A percentile compares a stretch with the other conserved stretches of the same genome.
Conservation (phyloP, 2,113 vertebrate species). For the Saimiri boliviensis region DNA sequence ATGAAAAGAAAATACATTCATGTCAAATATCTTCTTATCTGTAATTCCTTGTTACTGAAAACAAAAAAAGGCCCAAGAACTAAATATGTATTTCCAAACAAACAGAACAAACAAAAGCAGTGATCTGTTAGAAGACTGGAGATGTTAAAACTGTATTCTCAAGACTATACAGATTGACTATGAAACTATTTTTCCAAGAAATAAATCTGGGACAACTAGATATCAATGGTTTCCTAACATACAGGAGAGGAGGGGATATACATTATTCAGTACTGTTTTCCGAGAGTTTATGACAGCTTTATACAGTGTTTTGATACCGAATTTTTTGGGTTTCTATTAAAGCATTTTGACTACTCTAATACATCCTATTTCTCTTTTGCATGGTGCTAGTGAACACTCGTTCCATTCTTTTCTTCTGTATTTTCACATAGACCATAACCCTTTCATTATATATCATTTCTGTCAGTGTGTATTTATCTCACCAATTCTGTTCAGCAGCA, state of each 20-base stretch:
- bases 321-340: background rate
- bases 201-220: background rate
- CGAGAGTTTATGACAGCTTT: background rate
- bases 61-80: background rate
- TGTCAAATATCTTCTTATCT: background rate
- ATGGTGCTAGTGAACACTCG: background rate
- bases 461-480: background rate
- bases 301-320: background rate
- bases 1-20: background rate
- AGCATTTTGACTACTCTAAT: background rate
- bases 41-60: background rate
- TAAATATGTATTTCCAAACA: background rate
- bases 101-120: background rate
- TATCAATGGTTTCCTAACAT: background rate
- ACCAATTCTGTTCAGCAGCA: background rate
- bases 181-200: background rate
- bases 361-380: background rate
- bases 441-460: background rate
- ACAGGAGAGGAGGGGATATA: background rate
- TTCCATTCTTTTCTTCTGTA: accelerated
- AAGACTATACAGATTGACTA: background rate
- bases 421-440: background rate
- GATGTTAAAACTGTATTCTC: background rate
- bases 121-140: background rate
- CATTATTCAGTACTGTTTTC: background rate